Conservation (phyloP, 2,113 vertebrate genomes). For the Sclerurus mexicanus region DNA sequence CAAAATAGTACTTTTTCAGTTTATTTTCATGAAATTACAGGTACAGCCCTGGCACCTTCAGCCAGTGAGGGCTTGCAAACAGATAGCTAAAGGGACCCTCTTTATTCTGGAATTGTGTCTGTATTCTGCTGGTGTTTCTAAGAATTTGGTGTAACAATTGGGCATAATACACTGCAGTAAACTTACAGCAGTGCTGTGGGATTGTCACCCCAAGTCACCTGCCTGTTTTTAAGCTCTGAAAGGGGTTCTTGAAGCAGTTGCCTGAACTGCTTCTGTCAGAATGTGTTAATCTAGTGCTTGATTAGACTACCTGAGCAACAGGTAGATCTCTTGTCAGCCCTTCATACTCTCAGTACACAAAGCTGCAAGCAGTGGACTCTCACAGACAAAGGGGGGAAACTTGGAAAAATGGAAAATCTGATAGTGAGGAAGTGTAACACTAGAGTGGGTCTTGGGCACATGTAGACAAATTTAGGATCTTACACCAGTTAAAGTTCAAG, state of each 20-base stretch:
- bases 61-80: not conserved
- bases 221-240: not conserved
- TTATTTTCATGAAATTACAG: not conserved
- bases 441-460: not conserved
- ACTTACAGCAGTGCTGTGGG: no score
- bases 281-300: not conserved
- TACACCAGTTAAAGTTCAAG: not conserved
- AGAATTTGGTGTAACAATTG: not conserved
- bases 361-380: not conserved
- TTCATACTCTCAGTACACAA: not conserved
- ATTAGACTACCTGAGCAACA: not conserved
- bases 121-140: not conserved
- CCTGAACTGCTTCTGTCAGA: not conserved
- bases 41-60: not conserved
- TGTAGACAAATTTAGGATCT: not conserved
- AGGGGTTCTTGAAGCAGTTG: not conserved
- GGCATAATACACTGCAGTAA: not conserved
- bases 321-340: not conserved
- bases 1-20: fast-evolving
- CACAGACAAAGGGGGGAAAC: not conserved
- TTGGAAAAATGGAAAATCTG: not conserved
- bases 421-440: not conserved
- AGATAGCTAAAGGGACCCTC: not conserved
- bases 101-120: not conserved
- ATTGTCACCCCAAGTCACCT: not conserved